phyloP scores from a whole-genome alignment of 37 sponge, comb jelly and placozoan genomes.

The Chondrilla cf. caribensis region DNA sequence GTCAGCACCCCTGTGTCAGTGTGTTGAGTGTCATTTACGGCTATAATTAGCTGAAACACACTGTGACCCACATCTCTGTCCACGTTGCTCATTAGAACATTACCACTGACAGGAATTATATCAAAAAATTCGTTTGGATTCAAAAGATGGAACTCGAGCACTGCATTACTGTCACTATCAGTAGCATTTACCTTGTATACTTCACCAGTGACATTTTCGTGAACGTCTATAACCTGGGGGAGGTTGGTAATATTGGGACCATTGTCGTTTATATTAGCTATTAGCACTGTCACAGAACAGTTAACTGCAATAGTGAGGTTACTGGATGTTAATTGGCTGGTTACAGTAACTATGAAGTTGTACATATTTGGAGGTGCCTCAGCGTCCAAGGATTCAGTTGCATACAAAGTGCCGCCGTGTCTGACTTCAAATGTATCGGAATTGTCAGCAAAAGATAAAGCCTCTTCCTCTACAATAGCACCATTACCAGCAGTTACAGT shows the following conservation, averaged over 20 bases:
- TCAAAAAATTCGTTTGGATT: not conserved
- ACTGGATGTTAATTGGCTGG: not conserved
- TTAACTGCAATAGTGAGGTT: not conserved
- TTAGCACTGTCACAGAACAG: not conserved
- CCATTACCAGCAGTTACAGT: not conserved
- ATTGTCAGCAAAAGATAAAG: not conserved
- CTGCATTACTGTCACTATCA: slow-evolving; percentile 30
- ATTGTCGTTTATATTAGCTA: not conserved
- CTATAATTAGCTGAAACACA: not conserved
- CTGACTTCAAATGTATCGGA: not conserved
- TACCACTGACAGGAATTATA: slow-evolving; percentile 11
- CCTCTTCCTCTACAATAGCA: not conserved
- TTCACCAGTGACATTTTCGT: not conserved
- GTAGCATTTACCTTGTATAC: slow-evolving; percentile 10
- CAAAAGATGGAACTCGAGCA: slow-evolving; percentile 11
- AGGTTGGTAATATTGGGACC: slow-evolving; percentile 28
- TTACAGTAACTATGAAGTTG: not conserved
- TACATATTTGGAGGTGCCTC: not conserved
- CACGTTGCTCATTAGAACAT: not conserved
- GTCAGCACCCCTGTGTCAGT: not conserved
- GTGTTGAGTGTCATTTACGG: slow-evolving; percentile 14
- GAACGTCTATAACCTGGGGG: slow-evolving; percentile 13
- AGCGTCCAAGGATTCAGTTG: not conserved
- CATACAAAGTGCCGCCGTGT: not conserved
- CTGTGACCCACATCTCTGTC: slow-evolving; percentile 31